phyloP scores from a whole-genome alignment of 2,113 vertebrate genomes.

The Pluvianellus socialis region DNA sequence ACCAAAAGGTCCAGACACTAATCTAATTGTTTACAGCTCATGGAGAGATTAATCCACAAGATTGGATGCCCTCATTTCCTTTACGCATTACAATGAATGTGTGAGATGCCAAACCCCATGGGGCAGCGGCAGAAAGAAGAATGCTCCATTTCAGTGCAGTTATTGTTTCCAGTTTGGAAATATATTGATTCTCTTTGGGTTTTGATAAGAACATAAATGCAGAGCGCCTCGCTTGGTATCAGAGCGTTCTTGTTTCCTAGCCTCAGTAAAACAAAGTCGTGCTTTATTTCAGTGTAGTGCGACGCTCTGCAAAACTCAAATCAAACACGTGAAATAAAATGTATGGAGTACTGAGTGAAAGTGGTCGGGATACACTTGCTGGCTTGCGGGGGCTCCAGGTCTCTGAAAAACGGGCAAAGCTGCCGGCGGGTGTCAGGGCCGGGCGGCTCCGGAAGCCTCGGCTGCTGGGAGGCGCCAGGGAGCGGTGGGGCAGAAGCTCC shows the following conservation, averaged over 20 bases:
- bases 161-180: constrained; percentile 39
- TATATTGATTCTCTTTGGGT: constrained; percentile 15
- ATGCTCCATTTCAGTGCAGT: constrained; percentile 19
- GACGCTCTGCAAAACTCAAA: neutral
- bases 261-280: neutral
- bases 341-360: fast-evolving
- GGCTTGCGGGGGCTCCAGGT: neutral
- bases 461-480: neutral
- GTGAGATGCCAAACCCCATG: constrained; percentile 52
- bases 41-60: constrained; percentile 58
- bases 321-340: neutral
- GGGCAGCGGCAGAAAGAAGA: constrained; percentile 12
- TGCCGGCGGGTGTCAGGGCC: fast-evolving
- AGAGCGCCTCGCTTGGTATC: neutral
- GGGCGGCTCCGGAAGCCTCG: neutral
- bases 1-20: constrained; percentile 61
- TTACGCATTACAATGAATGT: constrained; percentile 38
- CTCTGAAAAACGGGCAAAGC: neutral
- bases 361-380: neutral
- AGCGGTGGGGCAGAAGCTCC: neutral
- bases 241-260: neutral
- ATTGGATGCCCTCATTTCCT: constrained; percentile 61
- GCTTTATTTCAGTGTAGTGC: neutral
- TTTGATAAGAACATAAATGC: constrained; percentile 46
- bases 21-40: constrained; percentile 63